Evolutionary conservation across 2,113 vertebrate species (phyloP), one percentile per base, ranked within the genome.

Genomic region (Stomatorhinus ivindoensis): DNA sequence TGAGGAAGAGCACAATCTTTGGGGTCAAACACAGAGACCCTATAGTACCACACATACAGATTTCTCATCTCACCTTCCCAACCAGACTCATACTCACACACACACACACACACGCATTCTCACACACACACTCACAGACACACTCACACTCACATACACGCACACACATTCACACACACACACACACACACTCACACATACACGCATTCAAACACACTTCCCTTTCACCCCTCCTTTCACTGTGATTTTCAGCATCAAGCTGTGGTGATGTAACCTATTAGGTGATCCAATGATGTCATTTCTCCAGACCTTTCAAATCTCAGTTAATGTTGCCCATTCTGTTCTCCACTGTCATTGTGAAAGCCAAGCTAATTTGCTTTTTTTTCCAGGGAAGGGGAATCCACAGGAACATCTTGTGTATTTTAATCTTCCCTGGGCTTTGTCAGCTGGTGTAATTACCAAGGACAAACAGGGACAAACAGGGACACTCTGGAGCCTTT

Each of bases 191-290:
- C 31, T 35, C 42, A 44, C 27, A 39, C 31, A 42, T 35, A 1
- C n/a, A 39, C 69, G 10, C n/a, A 39, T 42, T 35, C 21, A 1
- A 50, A 47, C 44, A 44, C 82, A 87, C 31, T 76, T 24, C 53
- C 48, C 51, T 3, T 31, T 4, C 39, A 2, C 21, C 42, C 7
- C 42, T 39, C 55, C 17, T 58, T 13, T 58, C 73, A 3, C 24
- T 17, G n/a, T 9, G 8, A 87, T 93, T 91, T 92, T 93, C 93
- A 95, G 92, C 94, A 87, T 90, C 92, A 94, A 95, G 95, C 94
- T 95, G 95, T 83, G 93, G 90, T 95, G 95, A 96, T 95, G 95
- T 95, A 94, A 95, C 94, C 91, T 92, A 94, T 95, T 92, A 94
- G 92, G 92, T 90, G 93, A 93, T 93, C 93, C 89, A 90, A 93